phyloP scores from a whole-genome alignment of 2,113 vertebrate species.

The Bubo scandiacus region DNA sequence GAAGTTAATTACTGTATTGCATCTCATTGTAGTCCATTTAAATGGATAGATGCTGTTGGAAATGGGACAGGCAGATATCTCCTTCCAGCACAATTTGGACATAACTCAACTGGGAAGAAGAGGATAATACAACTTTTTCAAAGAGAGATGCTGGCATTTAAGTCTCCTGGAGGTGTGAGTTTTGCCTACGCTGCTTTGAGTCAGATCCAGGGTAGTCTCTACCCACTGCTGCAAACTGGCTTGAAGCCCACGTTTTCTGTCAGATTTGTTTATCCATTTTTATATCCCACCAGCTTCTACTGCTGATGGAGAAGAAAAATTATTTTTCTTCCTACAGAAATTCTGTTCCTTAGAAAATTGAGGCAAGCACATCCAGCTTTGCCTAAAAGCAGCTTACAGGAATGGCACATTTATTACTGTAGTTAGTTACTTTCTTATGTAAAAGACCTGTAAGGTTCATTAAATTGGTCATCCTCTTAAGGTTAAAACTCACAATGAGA shows the following conservation, averaged over 20 bases:
- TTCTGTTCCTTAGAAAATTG: conserved; percentile 16
- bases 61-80: neutral
- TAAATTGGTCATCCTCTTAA: neutral
- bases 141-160: conserved; percentile 13
- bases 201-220: conserved; percentile 15
- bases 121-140: neutral
- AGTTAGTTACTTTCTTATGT: conserved; percentile 4
- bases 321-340: conserved; percentile 27
- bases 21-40: neutral
- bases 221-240: conserved; percentile 46
- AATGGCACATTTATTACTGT: neutral
- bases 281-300: conserved; percentile 10
- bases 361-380: neutral
- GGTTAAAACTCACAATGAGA: neutral
- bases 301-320: conserved; percentile 9
- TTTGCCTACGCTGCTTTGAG: conserved; percentile 38
- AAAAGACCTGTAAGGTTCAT: neutral
- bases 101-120: neutral
- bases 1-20: neutral
- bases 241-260: conserved; percentile 18
- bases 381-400: neutral
- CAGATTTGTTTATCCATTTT: conserved; percentile 35
- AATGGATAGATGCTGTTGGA: neutral
- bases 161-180: neutral
- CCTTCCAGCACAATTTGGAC: neutral